Percentiles rank a stretch among this genome's conserved stretches.
Evolutionary conservation across 2,888 invertebrate species (phyloP).

Genomic region (Plagiodera versicolora): DNA sequence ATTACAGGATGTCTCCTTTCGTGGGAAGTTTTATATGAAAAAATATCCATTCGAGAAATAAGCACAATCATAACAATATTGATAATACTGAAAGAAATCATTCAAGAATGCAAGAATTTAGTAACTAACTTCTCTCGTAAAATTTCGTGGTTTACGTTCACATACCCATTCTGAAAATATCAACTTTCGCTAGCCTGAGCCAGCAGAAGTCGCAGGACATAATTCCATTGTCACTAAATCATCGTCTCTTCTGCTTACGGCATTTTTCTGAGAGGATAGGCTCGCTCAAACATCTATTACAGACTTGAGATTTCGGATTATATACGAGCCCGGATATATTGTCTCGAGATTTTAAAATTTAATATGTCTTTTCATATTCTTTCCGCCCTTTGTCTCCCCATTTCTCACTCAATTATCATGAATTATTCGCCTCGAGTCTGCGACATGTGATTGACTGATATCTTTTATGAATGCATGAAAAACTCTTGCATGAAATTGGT

Average conservation of each 20-base stretch:
- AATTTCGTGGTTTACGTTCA: neutral
- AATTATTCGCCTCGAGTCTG: neutral
- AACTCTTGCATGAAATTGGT: too few relatives aligned
- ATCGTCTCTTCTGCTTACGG: slow-evolving; percentile 24
- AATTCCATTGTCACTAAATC: slow-evolving; percentile 33
- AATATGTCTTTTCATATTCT: slow-evolving; percentile 18
- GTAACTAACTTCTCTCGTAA: neutral
- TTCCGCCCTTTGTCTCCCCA: slow-evolving; percentile 10
- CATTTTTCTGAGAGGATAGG: slow-evolving; percentile 29
- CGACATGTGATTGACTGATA: neutral
- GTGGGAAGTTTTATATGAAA: too few relatives aligned
- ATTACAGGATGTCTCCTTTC: too few relatives aligned
- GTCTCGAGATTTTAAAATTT: slow-evolving; percentile 22
- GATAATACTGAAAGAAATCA: too few relatives aligned
- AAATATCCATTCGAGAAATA: too few relatives aligned
- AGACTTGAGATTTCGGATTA: slow-evolving; percentile 32
- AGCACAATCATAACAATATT: too few relatives aligned
- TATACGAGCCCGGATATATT: slow-evolving; percentile 19
- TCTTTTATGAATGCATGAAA: too few relatives aligned
- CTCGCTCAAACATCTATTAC: slow-evolving; percentile 35
- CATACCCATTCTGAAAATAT: neutral
- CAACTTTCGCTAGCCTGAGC: neutral
- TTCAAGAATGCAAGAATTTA: too few relatives aligned
- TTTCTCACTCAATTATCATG: slow-evolving; percentile 6
- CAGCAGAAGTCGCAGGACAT: slow-evolving; percentile 23